These are phyloP conservation scores for Nestor notabilis DNA, from an alignment of 2,113 vertebrate genomes.

Conservation along the genomic window DNA sequence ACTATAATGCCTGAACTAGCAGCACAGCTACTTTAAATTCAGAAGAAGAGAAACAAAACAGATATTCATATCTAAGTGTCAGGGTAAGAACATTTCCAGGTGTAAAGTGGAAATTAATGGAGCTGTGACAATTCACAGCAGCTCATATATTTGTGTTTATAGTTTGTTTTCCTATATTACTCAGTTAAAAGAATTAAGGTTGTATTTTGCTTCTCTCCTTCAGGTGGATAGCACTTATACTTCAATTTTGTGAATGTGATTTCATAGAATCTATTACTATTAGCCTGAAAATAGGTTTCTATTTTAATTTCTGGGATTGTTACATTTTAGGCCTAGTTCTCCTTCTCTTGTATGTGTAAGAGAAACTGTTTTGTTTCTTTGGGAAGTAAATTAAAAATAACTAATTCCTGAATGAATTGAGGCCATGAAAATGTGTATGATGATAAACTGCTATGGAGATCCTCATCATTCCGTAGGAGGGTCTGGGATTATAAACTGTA, in stretches of 20 bases:
- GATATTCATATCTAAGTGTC: neutral
- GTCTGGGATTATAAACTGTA: neutral
- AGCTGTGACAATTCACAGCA: neutral
- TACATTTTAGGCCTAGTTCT: neutral
- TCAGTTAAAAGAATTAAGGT: conserved; percentile 20
- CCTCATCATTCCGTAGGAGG: neutral
- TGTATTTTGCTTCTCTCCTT: neutral
- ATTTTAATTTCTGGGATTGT: neutral
- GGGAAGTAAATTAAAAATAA: neutral
- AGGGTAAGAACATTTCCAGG: neutral
- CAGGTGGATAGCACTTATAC: neutral
- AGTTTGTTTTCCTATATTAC: neutral
- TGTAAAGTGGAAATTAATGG: conserved; percentile 36
- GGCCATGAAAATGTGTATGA: neutral
- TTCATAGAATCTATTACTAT: neutral
- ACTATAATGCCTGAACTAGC: neutral
- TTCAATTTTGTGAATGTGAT: neutral
- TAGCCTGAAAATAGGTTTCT: neutral
- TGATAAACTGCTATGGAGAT: neutral
- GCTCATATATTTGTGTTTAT: conserved; percentile 6
- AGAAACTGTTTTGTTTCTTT: neutral
- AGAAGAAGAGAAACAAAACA: neutral
- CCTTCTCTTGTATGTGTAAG: neutral
- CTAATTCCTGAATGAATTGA: neutral
- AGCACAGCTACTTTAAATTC: conserved; percentile 23